Percentiles rank a stretch among this genome's conserved stretches.
Conservation (phyloP, 2,113 vertebrate species). For the Peromyscus californicus region DNA sequence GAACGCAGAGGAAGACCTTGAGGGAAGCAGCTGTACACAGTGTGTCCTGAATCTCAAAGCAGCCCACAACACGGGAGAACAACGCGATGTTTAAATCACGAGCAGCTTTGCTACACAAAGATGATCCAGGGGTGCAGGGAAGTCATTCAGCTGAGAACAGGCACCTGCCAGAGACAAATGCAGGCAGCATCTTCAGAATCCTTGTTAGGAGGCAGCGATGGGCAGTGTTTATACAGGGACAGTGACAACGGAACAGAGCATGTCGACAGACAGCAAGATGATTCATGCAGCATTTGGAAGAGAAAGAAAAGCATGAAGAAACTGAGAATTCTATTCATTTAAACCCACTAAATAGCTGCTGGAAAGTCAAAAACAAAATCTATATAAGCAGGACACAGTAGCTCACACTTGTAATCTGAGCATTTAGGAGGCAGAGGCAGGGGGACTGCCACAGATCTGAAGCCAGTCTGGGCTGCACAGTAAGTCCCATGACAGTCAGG, state of each 20-base stretch:
- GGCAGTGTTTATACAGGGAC: background rate
- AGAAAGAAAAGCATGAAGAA: background rate
- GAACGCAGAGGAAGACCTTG: background rate
- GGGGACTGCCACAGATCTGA: background rate
- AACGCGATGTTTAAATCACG: background rate
- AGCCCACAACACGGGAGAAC: background rate
- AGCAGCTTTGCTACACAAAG: background rate
- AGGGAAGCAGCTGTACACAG: background rate
- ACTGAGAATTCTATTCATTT: background rate
- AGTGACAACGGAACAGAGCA: background rate
- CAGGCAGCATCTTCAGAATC: background rate
- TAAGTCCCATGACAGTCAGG: background rate
- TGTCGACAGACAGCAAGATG: background rate
- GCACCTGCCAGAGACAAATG: background rate
- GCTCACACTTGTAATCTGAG: background rate
- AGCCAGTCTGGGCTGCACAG: background rate
- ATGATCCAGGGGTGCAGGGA: background rate
- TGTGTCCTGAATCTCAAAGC: background rate
- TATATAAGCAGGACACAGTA: background rate
- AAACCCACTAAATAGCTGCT: background rate
- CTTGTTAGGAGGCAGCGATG: background rate
- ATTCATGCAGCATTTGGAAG: background rate
- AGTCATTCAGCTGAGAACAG: background rate
- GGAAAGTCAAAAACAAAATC: background rate
- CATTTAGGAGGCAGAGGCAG: background rate